A percentile compares a stretch with the other conserved stretches of the same genome.
Evolutionary conservation across 2,888 invertebrate species (phyloP).

Genomic region (Trimorus sp.): DNA sequence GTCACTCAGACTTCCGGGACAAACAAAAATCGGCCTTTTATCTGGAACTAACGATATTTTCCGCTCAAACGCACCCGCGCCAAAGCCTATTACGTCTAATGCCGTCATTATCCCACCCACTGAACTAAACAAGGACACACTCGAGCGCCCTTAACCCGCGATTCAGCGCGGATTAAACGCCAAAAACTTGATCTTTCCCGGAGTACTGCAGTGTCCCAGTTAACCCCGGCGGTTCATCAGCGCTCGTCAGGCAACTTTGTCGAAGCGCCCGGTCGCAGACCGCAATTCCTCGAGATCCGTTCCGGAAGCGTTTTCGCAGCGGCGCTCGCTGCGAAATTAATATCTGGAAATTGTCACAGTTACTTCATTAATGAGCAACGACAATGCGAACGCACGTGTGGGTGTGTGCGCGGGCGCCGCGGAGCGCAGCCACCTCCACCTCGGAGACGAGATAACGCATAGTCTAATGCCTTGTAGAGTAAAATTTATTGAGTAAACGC

Average conservation of each 20-base stretch:
- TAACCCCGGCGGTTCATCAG: conserved; percentile 3
- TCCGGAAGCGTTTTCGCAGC: conserved; percentile 43
- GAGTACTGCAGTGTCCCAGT: neutral
- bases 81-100: no score
- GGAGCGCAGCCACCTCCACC: neutral
- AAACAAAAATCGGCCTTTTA: no score
- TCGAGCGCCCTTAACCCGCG: no score
- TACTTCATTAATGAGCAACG: conserved; percentile 67
- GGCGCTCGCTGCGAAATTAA: conserved; percentile 35
- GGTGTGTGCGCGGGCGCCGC: no score
- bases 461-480: conserved; percentile 67
- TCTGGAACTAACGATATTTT: no score
- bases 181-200: neutral
- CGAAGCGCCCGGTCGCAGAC: conserved; percentile 4
- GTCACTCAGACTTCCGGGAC: no score
- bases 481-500: conserved; percentile 69
- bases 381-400: conserved; percentile 54
- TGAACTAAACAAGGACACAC: no score
- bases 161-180: no score
- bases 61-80: no score
- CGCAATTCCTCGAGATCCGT: conserved; percentile 35
- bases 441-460: conserved; percentile 57
- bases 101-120: no score
- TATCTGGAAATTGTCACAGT: conserved; percentile 65
- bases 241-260: conserved; percentile 13